phyloP scores from a whole-genome alignment of 2,113 vertebrate genomes.

The Mustela lutreola region DNA sequence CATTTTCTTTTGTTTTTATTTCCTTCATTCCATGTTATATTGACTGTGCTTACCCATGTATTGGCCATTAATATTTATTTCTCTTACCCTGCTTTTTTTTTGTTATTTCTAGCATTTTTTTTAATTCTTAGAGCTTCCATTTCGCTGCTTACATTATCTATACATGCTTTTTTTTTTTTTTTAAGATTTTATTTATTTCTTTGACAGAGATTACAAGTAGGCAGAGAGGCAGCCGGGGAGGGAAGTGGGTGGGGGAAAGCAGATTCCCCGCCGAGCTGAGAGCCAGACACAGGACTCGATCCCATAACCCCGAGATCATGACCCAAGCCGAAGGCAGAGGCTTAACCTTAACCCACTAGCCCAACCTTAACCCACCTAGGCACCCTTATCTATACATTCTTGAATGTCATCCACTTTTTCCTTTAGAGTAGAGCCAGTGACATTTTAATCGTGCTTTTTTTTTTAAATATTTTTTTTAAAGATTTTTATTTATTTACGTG shows the following conservation, averaged over 20 bases:
- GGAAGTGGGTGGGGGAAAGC: accelerated
- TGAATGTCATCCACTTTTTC: not conserved
- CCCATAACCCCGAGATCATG: too few relatives aligned
- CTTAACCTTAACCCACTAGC: too few relatives aligned
- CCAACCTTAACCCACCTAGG: too few relatives aligned
- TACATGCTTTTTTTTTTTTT: not conserved
- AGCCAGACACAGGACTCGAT: too few relatives aligned
- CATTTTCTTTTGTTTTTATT: not conserved
- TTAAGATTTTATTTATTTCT: too few relatives aligned
- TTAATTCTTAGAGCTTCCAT: not conserved
- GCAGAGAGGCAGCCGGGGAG: too few relatives aligned
- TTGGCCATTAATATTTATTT: not conserved
- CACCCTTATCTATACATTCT: not conserved
- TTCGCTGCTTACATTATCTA: not conserved
- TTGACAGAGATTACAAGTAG: too few relatives aligned
- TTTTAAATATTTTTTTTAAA: too few relatives aligned
- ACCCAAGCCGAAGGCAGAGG: too few relatives aligned
- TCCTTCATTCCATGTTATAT: not conserved
- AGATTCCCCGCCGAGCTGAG: too few relatives aligned
- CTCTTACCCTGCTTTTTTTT: not conserved
- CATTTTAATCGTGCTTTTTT: not conserved
- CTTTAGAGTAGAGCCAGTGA: not conserved
- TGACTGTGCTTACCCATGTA: not conserved
- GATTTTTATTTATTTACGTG: too few relatives aligned
- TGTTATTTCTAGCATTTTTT: not conserved